phyloP scores from a whole-genome alignment of 2,888 invertebrate genomes.

The Agonum fuliginosum region DNA sequence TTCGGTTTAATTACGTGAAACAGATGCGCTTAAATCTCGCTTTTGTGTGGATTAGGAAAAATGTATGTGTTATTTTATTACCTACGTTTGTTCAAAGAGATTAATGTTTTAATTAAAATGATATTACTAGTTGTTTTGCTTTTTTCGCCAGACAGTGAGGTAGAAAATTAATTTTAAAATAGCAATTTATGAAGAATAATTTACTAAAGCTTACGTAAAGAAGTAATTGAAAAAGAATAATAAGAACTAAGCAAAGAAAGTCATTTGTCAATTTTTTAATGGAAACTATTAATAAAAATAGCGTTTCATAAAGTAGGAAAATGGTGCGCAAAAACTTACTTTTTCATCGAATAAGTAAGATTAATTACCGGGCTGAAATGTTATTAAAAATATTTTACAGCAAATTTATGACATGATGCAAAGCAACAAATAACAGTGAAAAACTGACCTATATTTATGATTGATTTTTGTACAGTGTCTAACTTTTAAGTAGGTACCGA shows the following conservation, averaged over 20 bases:
- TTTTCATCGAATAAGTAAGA: constrained; percentile 24
- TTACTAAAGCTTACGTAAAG: constrained; percentile 14
- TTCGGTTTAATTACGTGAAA: constrained; percentile 31
- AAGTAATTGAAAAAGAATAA: neutral
- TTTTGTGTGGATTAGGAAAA: neutral
- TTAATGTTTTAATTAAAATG: constrained; percentile 28
- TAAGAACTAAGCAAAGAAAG: constrained; percentile 18
- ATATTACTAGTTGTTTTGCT: constrained; percentile 19
- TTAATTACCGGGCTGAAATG: neutral
- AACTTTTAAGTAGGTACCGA: too few species aligned
- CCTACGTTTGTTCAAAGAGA: neutral
- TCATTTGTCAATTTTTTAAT: constrained; percentile 30
- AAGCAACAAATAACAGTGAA: too few species aligned
- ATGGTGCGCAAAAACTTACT: constrained; percentile 7
- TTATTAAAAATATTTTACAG: neutral
- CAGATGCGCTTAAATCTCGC: constrained; percentile 35
- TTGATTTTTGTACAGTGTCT: too few species aligned
- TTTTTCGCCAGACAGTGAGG: neutral
- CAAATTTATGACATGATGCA: neutral
- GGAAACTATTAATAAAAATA: constrained; percentile 38
- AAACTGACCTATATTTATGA: too few species aligned
- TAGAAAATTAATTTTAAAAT: neutral
- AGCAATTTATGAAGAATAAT: neutral
- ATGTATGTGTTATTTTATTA: constrained; percentile 8
- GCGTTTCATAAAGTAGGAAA: constrained; percentile 19